These are phyloP conservation scores for Tinamus guttatus DNA, from an alignment of 2,113 vertebrate genomes.

Conservation along the genomic window DNA sequence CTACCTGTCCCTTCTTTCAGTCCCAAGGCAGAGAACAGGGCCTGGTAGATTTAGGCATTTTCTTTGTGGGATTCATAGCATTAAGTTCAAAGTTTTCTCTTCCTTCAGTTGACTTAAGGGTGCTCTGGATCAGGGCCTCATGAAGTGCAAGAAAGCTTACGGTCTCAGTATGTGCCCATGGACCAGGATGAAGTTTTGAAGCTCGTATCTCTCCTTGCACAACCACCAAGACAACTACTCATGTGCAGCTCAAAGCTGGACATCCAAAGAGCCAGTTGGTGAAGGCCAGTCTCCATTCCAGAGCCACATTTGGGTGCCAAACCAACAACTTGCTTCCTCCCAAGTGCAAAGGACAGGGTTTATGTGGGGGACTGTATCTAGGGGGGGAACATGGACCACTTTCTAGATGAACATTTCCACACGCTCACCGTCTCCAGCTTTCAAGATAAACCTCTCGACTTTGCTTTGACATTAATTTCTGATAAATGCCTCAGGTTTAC, in stretches of 20 bases:
- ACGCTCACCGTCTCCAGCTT: slow-evolving; percentile 21
- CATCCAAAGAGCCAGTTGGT: neutral
- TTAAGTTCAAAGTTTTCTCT: neutral
- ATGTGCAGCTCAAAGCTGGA: neutral
- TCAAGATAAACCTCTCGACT: slow-evolving; percentile 71
- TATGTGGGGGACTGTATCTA: neutral
- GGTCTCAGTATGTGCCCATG: neutral
- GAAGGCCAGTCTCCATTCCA: neutral
- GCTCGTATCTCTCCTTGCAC: neutral
- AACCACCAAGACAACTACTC: neutral
- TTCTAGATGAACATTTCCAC: slow-evolving; percentile 20
- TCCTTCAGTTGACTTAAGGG: neutral
- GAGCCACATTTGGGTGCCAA: neutral
- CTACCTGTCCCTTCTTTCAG: neutral
- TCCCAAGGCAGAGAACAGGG: neutral
- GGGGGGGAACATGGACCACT: neutral
- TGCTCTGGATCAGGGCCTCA: neutral
- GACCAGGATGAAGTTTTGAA: neutral
- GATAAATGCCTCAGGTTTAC: slow-evolving; percentile 76
- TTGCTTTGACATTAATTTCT: slow-evolving; percentile 79
- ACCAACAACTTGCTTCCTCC: neutral
- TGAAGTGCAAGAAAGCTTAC: neutral
- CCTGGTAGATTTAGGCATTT: neutral
- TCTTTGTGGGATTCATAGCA: neutral
- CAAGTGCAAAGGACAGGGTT: neutral